Evolutionary conservation across 2,797 vertebrate genomes (phyloP), one percentile per base, ranked within the genome.

Genomic region (Gymnoscopelus microlampas): DNA sequence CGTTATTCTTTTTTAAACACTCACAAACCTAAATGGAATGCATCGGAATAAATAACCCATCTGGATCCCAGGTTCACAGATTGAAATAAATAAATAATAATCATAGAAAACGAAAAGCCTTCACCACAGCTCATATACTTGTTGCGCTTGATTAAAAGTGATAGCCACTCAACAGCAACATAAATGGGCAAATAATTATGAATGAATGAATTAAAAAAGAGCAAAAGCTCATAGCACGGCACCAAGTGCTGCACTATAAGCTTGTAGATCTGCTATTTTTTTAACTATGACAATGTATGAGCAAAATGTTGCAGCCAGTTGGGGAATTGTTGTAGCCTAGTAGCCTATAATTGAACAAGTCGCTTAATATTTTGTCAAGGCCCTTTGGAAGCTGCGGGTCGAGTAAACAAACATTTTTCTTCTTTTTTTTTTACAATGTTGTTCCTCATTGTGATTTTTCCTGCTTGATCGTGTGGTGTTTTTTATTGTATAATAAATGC

Each of bases 401-500:
- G 74, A 78, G 78, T 70, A 76, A 82, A 86, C 19, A 57, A 57
- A 23, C 9, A 24, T 3, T 3, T 35, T 29, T 29, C 19, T 32
- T 32, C 2, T 32, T 32, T 32, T 79, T 72, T 81, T 83, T 90
- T 79, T 4, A 15, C 51, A 11, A 3, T 13, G n/a, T 57, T 13
- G 56, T 5, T 59, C 35, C 51, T 2, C 76, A 80, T 70, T 49
- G 67, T 77, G 68, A 32, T 79, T 74, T 35, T 78, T 75, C 64
- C 79, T 74, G 72, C 88, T 88, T 87, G 80, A 87, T 89, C 79
- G 60, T 23, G 54, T 50, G 59, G 77, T 35, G 19, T 67, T 82
- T 84, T 88, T 85, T 83, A 84, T 86, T 79, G 88, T 24, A 66
- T 81, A 81, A 81, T 85, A 88, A 88, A 88, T 68, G 65, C 62